A percentile compares a stretch with the other conserved stretches of the same genome.
These are phyloP conservation scores for Syngnathus typhle DNA, from an alignment of 2,113 vertebrate species.

Conservation along the genomic window DNA sequence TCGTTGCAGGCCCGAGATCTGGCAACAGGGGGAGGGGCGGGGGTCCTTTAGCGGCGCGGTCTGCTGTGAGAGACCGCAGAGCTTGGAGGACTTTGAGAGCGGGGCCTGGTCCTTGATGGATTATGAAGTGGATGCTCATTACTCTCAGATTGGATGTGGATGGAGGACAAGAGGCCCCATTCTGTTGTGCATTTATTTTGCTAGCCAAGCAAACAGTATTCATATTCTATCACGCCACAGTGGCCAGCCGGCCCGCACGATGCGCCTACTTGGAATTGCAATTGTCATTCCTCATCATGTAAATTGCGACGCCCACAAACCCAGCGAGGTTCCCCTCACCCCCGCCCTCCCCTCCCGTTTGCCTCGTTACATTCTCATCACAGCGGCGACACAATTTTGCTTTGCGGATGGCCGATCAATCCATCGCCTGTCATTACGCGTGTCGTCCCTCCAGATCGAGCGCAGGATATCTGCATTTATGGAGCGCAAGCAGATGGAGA, in stretches of 20 bases:
- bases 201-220: constrained; percentile 68
- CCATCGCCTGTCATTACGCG: constrained; percentile 39
- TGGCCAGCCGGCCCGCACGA: constrained; percentile 35
- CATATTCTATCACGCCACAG: constrained; percentile 56
- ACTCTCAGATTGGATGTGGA: constrained; percentile 77
- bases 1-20: constrained; percentile 44
- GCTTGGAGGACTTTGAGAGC: constrained; percentile 71
- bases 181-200: constrained; percentile 72
- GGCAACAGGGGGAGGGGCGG: constrained; percentile 56
- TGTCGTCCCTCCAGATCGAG: constrained; percentile 82
- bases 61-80: constrained; percentile 60
- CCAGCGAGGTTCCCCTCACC: background rate
- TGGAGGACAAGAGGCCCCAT: constrained; percentile 71
- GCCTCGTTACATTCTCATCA: constrained; percentile 41
- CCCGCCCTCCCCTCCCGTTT: background rate
- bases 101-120: constrained; percentile 69
- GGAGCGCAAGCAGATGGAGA: constrained; percentile 99
- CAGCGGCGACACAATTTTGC: constrained; percentile 18
- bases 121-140: constrained; percentile 81
- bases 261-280: constrained; percentile 54
- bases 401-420: constrained; percentile 61
- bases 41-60: constrained; percentile 57
- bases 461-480: constrained; percentile 99
- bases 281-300: constrained; percentile 26
- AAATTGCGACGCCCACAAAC: constrained; percentile 19